Base-by-base conservation (phyloP, 1,140 invertebrate genomes). In the Rhagoletis pomonella region DNA sequence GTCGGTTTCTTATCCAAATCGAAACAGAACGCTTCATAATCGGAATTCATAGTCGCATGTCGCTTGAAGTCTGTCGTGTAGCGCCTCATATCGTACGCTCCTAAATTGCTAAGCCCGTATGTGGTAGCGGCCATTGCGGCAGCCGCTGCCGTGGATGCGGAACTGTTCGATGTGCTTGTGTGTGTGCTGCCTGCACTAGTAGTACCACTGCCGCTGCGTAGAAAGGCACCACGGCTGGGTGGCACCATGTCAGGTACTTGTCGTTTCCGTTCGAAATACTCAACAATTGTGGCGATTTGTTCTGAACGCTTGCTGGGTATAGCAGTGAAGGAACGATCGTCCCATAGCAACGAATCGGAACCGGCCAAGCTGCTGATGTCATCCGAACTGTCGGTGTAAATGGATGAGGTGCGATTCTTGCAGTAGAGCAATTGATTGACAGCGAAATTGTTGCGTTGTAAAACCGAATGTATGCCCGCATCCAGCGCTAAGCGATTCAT, bases 301-400 rank as follows among this genome's bases (percentile, higher is more conserved):
- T 95, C 95, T 47, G 96, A 95, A 62, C 95, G 92, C 29, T 93
- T 93, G 88, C 93, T 93, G 12, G 92, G 93, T 84, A 93, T 89
- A 87, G 90, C 94, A 86, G 89, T 94, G 87, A 94, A 94, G 0
- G 95, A 92, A 64, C 95, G 93, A 65, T 96, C 95, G 90, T 96
- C 96, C 95, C 95, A 96, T 65, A 95, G 94, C 87, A 95, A 89
- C 14, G 94, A 95, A 91, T 97, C 96, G 6, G 96, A 96, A 29
- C 96, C 96, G 0, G 96, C 95, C 6, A 97, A 93, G 90, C 96
- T 96, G 7, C 96, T 97, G 29, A 97, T 95, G 91, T 97, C 97
- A 91, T 97, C 97, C 12, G 96, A 97, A 89, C 96, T 97, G 90
- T 97, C 97, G 0, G 97, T 97, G 92, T 97, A 97, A 67, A 97